Base-by-base conservation (phyloP, 30 jellyfish, hydroid and myxozoan genomes). In the Pseudorhiza aurosa region DNA sequence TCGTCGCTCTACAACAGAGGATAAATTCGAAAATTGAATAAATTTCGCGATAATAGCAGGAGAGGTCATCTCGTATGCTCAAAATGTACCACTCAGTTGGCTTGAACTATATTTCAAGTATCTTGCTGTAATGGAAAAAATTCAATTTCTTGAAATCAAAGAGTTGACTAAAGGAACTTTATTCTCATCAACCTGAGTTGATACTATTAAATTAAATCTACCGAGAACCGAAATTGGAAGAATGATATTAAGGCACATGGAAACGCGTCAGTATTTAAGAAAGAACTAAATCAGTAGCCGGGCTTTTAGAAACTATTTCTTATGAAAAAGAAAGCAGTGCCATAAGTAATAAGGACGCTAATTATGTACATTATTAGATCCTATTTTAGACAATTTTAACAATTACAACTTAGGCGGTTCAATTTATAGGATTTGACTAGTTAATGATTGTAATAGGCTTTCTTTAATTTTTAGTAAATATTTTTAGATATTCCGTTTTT, bases 151-250 rank as follows among this genome's bases (percentile, higher is more conserved):
- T n/a, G n/a, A n/a, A n/a, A n/a, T n/a, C n/a, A n/a, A n/a, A n/a
- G n/a, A n/a, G n/a, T n/a, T n/a, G n/a, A n/a, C n/a, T n/a, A n/a
- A n/a, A n/a, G n/a, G n/a, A n/a, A n/a, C n/a, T n/a, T n/a, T n/a
- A n/a, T n/a, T n/a, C n/a, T n/a, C n/a, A n/a, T n/a, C n/a, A n/a
- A n/a, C n/a, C n/a, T n/a, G n/a, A n/a, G n/a, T n/a, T n/a, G n/a
- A n/a, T n/a, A n/a, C n/a, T n/a, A n/a, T n/a, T n/a, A 65, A 65
- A 65, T 24, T 65, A 68, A 68, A 43, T 39, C 75, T 42, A 68
- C 75, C 75, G 60, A 64, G 79, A 39, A 68, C 68, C 18, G 83
- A 68, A 44, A 68, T 68, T 35, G 68, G 75, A 68, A 68, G 83
- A 35, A 68, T 43, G 4, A 68, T 40, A 36, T 68, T 68, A 68